A percentile compares a stretch with the other conserved stretches of the same genome.
phyloP scores from a whole-genome alignment of 1,140 invertebrate genomes.

The Eupristina koningsbergeri region DNA sequence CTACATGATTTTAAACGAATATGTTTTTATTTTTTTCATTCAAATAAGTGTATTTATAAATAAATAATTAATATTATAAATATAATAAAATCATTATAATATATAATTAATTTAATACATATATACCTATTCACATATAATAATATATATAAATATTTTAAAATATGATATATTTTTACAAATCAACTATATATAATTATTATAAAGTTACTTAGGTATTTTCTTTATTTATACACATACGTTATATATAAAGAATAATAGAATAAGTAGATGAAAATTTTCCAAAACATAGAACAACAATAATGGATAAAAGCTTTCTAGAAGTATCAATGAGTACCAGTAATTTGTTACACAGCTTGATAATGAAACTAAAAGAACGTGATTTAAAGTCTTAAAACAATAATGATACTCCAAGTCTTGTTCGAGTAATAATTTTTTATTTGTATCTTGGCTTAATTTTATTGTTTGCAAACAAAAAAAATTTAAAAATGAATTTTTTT shows the following conservation, averaged over 20 bases:
- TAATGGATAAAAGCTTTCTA: conserved; percentile 27
- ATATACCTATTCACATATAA: no score
- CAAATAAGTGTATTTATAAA: no score
- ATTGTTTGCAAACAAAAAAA: neutral
- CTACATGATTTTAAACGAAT: no score
- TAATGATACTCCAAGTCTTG: neutral
- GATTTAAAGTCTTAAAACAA: neutral
- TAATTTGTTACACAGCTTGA: conserved; percentile 26
- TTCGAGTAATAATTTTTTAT: conserved; percentile 1
- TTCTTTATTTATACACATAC: neutral
- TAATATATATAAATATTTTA: no score
- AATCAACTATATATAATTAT: no score
- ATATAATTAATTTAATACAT: no score
- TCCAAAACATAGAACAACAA: neutral
- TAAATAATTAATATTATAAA: no score
- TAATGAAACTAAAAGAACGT: conserved; percentile 10
- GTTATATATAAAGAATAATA: neutral
- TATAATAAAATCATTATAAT: no score
- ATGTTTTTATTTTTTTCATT: no score
- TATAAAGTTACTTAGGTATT: neutral
- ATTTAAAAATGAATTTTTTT: no score
- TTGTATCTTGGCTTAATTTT: neutral
- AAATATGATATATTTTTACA: no score
- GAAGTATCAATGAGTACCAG: conserved; percentile 23
- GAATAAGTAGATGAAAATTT: neutral